Conservation (phyloP, 2,797 vertebrate genomes). For the Fistularia commersonii region DNA sequence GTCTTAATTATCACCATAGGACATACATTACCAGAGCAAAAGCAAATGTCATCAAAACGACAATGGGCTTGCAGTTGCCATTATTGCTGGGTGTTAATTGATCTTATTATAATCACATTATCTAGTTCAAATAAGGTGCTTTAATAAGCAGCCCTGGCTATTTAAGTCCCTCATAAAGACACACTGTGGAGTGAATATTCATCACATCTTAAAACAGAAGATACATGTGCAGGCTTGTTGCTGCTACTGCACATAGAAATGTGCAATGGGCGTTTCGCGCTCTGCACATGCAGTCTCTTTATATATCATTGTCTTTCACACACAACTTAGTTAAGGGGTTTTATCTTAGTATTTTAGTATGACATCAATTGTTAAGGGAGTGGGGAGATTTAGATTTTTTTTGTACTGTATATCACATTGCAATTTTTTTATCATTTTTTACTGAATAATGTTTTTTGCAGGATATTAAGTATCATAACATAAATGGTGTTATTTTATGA, state of each 20-base stretch:
- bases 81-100: conserved; percentile 59
- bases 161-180: conserved; percentile 47
- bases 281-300: not conserved
- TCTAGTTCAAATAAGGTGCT: conserved; percentile 61
- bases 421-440: too few species aligned
- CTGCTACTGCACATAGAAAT: conserved; percentile 2
- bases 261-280: not conserved
- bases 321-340: too few species aligned
- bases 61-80: conserved; percentile 46
- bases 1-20: conserved; percentile 73
- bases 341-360: too few species aligned
- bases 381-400: too few species aligned
- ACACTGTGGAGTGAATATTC: conserved; percentile 22
- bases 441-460: too few species aligned
- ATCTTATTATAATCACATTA: conserved; percentile 67
- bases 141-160: conserved; percentile 48
- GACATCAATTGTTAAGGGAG: too few species aligned
- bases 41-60: conserved; percentile 68
- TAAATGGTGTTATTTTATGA: too few species aligned
- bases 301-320: too few species aligned
- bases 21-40: conserved; percentile 71
- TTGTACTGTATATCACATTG: too few species aligned
- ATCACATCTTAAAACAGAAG: conserved; percentile 10
- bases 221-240: conserved; percentile 15
- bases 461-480: too few species aligned